Conservation (phyloP, 2,113 vertebrate species). For the Oryzias javanicus region DNA sequence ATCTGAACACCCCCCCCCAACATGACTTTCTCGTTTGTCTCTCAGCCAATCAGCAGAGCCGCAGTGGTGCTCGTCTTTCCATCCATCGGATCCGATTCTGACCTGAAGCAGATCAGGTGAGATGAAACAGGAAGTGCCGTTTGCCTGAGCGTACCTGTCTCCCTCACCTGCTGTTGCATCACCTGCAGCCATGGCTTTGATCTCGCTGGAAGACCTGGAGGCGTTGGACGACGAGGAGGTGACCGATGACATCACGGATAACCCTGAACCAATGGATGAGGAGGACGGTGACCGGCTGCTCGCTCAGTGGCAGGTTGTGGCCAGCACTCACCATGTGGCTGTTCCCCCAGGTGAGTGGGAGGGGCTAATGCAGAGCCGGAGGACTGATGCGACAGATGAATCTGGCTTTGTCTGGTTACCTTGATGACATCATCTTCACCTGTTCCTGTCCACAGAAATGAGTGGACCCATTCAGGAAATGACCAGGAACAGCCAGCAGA, state of each 20-base stretch:
- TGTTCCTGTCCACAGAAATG: slow-evolving; percentile 76
- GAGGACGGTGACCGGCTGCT: slow-evolving; percentile 67
- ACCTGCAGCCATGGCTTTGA: slow-evolving; percentile 75
- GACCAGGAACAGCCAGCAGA: slow-evolving; percentile 74
- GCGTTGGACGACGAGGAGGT: slow-evolving; percentile 75
- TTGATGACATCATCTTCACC: too few species aligned
- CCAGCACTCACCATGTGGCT: slow-evolving; percentile 80
- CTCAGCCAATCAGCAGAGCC: too few species aligned
- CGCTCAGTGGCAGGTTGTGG: slow-evolving; percentile 80
- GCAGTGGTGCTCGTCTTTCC: too few species aligned
- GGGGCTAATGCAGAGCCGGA: neutral
- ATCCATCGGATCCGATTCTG: too few species aligned
- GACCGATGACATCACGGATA: slow-evolving; percentile 64
- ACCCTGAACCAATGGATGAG: slow-evolving; percentile 62
- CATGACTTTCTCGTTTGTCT: too few species aligned
- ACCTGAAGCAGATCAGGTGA: neutral
- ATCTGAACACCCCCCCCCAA: neutral
- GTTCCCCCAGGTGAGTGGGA: slow-evolving; percentile 77
- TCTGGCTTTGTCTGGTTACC: too few species aligned
- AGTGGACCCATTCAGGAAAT: slow-evolving; percentile 82
- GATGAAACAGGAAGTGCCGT: neutral
- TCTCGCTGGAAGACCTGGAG: slow-evolving; percentile 81
- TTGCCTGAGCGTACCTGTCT: too few species aligned
- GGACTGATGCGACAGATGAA: too few species aligned
- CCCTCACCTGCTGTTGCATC: neutral